A percentile compares a stretch with the other conserved stretches of the same genome.
phyloP scores from a whole-genome alignment of 1,140 invertebrate species.

The Diuraphis noxia region DNA sequence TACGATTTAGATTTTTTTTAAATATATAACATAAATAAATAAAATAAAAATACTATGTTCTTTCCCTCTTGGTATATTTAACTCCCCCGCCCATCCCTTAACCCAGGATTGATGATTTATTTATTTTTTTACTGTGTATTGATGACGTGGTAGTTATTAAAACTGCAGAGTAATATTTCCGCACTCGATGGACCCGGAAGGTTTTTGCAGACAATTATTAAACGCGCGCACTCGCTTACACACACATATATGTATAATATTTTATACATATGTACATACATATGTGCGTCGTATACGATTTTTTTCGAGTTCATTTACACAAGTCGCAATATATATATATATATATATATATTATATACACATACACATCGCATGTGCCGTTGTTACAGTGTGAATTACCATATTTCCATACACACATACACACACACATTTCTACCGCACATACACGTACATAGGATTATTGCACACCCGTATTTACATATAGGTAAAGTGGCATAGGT shows the following conservation, averaged over 20 bases:
- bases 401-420: neutral
- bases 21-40: neutral
- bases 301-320: neutral
- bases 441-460: neutral
- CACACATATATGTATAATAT: neutral
- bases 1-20: neutral
- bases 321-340: neutral
- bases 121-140: conserved; percentile 47
- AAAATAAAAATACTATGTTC: neutral
- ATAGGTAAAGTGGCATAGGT: neutral
- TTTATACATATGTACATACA: neutral
- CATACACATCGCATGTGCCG: neutral
- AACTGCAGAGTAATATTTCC: conserved; percentile 50
- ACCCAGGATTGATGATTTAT: conserved; percentile 27
- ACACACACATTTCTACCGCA: neutral
- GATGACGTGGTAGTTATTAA: conserved; percentile 49
- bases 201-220: conserved; percentile 48
- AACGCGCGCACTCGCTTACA: neutral
- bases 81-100: neutral
- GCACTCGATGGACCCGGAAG: conserved; percentile 43
- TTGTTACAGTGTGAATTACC: neutral
- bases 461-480: neutral
- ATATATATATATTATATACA: too few relatives aligned
- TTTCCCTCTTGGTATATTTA: neutral
- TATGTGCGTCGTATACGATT: neutral